A percentile compares a stretch with the other conserved stretches of the same genome.
Conservation (phyloP, 2,797 vertebrate genomes). For the Sebastes trivittatus region DNA sequence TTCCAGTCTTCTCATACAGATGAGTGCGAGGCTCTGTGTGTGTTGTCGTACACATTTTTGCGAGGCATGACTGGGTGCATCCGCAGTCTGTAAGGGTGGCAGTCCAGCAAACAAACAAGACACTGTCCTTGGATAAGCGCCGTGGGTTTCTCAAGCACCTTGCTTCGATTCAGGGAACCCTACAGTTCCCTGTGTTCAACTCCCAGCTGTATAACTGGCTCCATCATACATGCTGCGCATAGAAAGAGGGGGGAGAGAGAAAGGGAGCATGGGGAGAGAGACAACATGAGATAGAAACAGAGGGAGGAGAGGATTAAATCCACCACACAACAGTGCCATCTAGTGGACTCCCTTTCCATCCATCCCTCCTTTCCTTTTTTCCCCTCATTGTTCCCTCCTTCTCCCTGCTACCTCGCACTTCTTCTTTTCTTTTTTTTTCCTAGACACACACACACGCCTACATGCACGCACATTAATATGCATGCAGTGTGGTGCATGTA, state of each 20-base stretch:
- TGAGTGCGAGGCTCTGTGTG: neutral
- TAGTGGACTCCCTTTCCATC: constrained; percentile 62
- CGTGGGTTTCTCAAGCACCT: constrained; percentile 60
- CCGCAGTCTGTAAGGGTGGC: constrained; percentile 8
- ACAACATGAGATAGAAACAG: constrained; percentile 60
- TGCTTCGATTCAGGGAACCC: constrained; percentile 66
- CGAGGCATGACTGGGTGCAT: neutral
- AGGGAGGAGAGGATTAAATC: constrained; percentile 50
- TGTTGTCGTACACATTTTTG: neutral
- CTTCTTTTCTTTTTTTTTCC: neutral
- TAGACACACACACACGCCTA: neutral
- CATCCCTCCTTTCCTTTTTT: neutral
- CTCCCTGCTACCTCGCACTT: neutral
- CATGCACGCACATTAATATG: constrained; percentile 34
- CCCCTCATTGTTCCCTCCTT: neutral
- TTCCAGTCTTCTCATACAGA: neutral
- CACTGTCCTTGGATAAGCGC: constrained; percentile 62
- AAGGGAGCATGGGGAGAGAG: constrained; percentile 6
- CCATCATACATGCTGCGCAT: constrained; percentile 63
- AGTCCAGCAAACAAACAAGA: constrained; percentile 72
- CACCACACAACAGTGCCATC: constrained; percentile 82
- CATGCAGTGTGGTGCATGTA: constrained; percentile 7
- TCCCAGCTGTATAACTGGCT: constrained; percentile 72
- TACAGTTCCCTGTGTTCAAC: constrained; percentile 69
- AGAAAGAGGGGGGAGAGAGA: constrained; percentile 20